These are phyloP conservation scores for Dasypus novemcinctus DNA, from an alignment of 2,113 vertebrate species.

Conservation along the genomic window DNA sequence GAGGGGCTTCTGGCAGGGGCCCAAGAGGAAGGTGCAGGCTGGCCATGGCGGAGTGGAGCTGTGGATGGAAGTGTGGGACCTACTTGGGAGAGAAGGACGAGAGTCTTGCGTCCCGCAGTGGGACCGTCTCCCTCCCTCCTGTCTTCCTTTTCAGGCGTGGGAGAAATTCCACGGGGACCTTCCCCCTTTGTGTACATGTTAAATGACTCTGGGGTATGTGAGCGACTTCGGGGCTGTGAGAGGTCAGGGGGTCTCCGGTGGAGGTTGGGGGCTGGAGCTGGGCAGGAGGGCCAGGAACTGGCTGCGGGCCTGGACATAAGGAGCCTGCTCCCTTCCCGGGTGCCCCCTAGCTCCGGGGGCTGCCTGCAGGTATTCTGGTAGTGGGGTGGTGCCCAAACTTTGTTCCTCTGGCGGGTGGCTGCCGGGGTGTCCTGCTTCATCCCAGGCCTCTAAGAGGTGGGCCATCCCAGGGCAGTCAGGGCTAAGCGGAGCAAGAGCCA, in stretches of 20 bases:
- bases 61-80: background rate
- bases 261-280: background rate
- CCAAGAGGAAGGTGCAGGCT: background rate
- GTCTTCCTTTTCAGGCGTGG: background rate
- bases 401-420: background rate
- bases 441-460: background rate
- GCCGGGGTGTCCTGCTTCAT: background rate
- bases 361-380: background rate
- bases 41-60: background rate
- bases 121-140: background rate
- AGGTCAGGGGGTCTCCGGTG: background rate
- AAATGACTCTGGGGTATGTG: background rate
- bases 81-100: background rate
- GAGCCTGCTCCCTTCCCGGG: no score
- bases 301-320: no score
- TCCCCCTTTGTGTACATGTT: background rate
- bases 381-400: background rate
- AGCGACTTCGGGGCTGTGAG: background rate
- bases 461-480: background rate
- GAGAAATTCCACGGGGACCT: background rate
- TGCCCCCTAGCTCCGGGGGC: no score
- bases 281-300: background rate
- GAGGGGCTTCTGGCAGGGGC: background rate
- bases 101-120: background rate
- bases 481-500: background rate